Evolutionary conservation across 2,797 vertebrate genomes (phyloP).

Genomic region (Silurus aristotelis): DNA sequence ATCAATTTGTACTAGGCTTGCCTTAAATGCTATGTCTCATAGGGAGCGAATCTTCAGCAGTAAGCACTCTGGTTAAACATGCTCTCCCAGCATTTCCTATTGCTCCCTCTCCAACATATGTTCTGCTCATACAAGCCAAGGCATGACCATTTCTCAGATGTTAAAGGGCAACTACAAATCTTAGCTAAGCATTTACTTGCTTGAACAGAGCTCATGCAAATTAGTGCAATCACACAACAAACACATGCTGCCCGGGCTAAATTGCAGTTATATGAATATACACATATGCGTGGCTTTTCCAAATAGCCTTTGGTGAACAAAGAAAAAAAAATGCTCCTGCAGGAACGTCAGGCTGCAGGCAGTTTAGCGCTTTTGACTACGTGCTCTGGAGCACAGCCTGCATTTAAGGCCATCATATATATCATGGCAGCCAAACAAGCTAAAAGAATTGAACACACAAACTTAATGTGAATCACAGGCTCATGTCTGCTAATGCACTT

Average conservation of each 20-base stretch:
- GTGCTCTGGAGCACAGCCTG: constrained; percentile 28
- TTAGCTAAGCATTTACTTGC: constrained; percentile 60
- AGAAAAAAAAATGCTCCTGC: constrained; percentile 59
- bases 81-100: constrained; percentile 20
- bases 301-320: constrained; percentile 69
- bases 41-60: constrained; percentile 6
- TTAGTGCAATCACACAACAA: neutral
- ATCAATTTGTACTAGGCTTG: constrained; percentile 1
- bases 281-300: constrained; percentile 70
- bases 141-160: constrained; percentile 62
- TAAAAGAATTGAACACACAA: constrained; percentile 56
- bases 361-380: constrained; percentile 46
- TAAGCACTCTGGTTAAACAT: constrained; percentile 6
- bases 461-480: constrained; percentile 65
- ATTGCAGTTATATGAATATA: constrained; percentile 68
- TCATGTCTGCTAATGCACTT: constrained; percentile 68
- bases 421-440: constrained; percentile 36
- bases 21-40: constrained; percentile 10
- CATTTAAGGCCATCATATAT: constrained; percentile 47
- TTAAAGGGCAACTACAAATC: constrained; percentile 69
- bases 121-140: constrained; percentile 43
- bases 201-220: neutral
- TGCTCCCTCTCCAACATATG: constrained; percentile 23
- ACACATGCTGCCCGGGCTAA: constrained; percentile 55
- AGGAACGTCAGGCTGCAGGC: constrained; percentile 54